A percentile compares a stretch with the other conserved stretches of the same genome.
These are phyloP conservation scores for Thaleichthys pacificus DNA, from an alignment of 2,797 vertebrate genomes.

Conservation along the genomic window DNA sequence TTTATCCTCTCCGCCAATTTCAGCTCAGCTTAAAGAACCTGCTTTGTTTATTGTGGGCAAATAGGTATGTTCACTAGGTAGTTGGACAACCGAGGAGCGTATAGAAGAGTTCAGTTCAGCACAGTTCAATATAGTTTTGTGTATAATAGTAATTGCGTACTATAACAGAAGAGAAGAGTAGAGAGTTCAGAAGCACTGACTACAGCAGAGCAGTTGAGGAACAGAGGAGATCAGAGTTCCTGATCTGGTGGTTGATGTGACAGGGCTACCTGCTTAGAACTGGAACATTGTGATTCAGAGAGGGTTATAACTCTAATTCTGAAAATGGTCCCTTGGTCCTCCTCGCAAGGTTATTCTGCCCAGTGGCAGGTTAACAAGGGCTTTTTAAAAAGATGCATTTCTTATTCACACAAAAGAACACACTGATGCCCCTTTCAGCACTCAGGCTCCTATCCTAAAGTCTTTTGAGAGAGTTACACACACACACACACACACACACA, in stretches of 20 bases:
- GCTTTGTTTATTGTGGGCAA: not conserved
- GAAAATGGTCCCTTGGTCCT: not conserved
- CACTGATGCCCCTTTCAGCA: too few species aligned
- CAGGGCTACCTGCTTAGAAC: not conserved
- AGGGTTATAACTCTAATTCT: not conserved
- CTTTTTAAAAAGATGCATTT: not conserved
- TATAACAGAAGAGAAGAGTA: not conserved
- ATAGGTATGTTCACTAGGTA: not conserved
- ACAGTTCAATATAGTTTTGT: too few species aligned
- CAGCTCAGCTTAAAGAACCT: not conserved
- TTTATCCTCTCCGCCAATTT: not conserved
- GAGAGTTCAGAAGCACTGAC: too few species aligned
- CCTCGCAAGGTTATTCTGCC: too few species aligned
- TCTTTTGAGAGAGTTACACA: not conserved
- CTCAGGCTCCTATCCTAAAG: not conserved
- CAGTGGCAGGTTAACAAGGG: not conserved
- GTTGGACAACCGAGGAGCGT: not conserved
- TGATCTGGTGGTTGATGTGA: not conserved
- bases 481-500: not conserved
- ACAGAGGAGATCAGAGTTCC: constrained; percentile 1
- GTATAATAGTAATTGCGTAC: too few species aligned
- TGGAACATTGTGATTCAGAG: not conserved
- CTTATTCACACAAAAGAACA: too few species aligned
- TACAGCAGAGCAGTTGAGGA: constrained; percentile 19
- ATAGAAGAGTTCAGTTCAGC: not conserved